Evolutionary conservation across 2,797 vertebrate genomes (phyloP), one percentile per base, ranked within the genome.

Genomic region (Alectoris magna): DNA sequence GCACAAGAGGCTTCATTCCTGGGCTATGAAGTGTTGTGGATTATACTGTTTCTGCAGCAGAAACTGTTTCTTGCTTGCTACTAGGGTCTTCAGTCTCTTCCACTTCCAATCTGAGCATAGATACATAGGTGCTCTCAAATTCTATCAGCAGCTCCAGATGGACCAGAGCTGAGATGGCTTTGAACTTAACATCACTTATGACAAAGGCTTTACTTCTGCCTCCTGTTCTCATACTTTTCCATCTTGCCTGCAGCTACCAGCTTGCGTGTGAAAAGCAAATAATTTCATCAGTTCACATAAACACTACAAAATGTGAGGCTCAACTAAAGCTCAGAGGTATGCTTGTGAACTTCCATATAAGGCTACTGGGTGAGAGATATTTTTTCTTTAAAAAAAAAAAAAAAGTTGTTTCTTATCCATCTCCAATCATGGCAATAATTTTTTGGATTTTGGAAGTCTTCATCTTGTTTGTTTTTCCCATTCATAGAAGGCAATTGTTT

Each of bases 301-400:
- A 43, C 21, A 3, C 16, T 27, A 9, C 36, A 51, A 2, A 13
- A 5, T 4, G 70, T n/a, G 88, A 86, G 84, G 84, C 41, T 95
- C 88, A 86, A 3, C 84, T 71, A 3, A 84, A 96, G 94, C 92
- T 93, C 87, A 63, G 80, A 60, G 49, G 8, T 77, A 58, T 63
- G 89, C 67, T 75, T 78, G 18, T 6, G 0, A 36, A 26, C 78
- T 89, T 75, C 84, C 83, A 29, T 2, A 11, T 14, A 24, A 59
- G 29, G 68, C 27, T 27, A 13, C 11, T 43, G 59, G 12, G 48
- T 36, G 56, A 58, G 51, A 41, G 81, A 29, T n/a, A 19, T 56
- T 51, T 43, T 59, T 43, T 31, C 3, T 12, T 16, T 11, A 39
- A 27, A 19, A 21, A 41, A 5, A 22, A 9, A 21, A 14, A 1